phyloP scores from a whole-genome alignment of 2,797 vertebrate genomes.

The Anabas testudineus region DNA sequence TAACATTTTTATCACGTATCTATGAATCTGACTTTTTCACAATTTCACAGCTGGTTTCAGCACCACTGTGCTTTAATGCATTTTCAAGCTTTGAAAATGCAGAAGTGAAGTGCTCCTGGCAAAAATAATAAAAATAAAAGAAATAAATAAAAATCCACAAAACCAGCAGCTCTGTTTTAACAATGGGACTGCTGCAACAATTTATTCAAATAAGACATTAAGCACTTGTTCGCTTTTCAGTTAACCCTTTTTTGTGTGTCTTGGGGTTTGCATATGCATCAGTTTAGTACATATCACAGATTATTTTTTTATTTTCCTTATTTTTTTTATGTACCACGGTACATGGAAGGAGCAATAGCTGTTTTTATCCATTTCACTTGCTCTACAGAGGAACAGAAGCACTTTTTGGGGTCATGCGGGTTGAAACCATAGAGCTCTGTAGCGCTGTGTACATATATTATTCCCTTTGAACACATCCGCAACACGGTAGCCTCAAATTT shows the following conservation, averaged over 20 bases:
- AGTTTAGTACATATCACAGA: neutral
- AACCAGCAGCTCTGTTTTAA: neutral
- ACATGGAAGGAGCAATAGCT: neutral
- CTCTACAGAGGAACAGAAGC: slow-evolving; percentile 34
- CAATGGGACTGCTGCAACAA: neutral
- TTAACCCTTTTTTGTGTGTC: neutral
- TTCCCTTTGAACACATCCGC: slow-evolving; percentile 11
- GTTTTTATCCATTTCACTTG: slow-evolving; percentile 30
- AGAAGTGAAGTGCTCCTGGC: neutral
- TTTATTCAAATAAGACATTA: slow-evolving; percentile 11
- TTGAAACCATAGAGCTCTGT: slow-evolving; percentile 18
- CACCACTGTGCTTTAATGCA: no score
- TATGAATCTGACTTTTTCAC: no score
- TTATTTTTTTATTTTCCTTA: neutral
- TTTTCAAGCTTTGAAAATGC: no score
- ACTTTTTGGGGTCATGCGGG: slow-evolving; percentile 21
- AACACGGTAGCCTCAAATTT: slow-evolving; percentile 1
- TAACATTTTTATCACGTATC: no score
- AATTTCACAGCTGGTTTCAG: no score
- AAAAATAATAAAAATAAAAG: neutral
- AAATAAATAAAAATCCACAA: no score
- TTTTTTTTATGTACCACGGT: neutral
- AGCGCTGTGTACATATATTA: neutral
- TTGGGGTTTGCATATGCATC: neutral
- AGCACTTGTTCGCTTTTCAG: neutral